Percentiles rank a stretch among this genome's conserved stretches.
phyloP scores from a whole-genome alignment of 1,140 invertebrate species.

The Calliopsis andreniformis region DNA sequence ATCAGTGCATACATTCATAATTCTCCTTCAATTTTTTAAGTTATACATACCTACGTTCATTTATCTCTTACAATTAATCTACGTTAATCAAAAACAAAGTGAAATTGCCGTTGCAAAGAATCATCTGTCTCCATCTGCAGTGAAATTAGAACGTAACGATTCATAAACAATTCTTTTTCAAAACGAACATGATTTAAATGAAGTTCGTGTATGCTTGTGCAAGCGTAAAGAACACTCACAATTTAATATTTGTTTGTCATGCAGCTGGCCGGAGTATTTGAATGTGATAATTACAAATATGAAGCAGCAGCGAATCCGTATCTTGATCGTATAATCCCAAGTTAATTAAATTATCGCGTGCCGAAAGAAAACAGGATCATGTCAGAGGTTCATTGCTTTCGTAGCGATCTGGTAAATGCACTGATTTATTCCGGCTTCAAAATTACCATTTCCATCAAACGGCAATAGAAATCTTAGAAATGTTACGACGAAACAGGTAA shows the following conservation, averaged over 20 bases:
- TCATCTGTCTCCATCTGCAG: slow-evolving; percentile 5
- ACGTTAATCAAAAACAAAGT: too few relatives aligned
- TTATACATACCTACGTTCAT: too few relatives aligned
- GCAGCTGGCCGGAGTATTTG: not conserved
- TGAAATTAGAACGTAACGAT: slow-evolving; percentile 4
- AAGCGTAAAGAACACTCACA: not conserved
- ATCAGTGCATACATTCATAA: too few relatives aligned
- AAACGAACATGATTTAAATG: slow-evolving; percentile 14
- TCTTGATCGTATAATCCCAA: slow-evolving; percentile 33
- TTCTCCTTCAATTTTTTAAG: too few relatives aligned
- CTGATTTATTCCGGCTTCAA: slow-evolving; percentile 2
- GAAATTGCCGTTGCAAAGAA: too few relatives aligned
- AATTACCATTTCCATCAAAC: slow-evolving; percentile 6
- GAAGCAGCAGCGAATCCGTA: not conserved
- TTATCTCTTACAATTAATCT: not conserved
- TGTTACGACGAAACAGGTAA: slow-evolving; percentile 74
- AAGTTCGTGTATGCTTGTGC: not conserved
- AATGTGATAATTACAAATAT: not conserved
- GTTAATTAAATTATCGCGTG: slow-evolving; percentile 29
- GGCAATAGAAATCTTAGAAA: slow-evolving; percentile 46
- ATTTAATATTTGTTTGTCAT: not conserved
- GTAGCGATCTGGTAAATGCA: not conserved
- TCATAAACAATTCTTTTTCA: slow-evolving; percentile 33
- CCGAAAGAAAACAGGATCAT: not conserved
- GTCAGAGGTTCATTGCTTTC: not conserved